These are phyloP conservation scores for Athetis lepigone DNA, from an alignment of 2,888 invertebrate genomes.

Conservation along the genomic window DNA sequence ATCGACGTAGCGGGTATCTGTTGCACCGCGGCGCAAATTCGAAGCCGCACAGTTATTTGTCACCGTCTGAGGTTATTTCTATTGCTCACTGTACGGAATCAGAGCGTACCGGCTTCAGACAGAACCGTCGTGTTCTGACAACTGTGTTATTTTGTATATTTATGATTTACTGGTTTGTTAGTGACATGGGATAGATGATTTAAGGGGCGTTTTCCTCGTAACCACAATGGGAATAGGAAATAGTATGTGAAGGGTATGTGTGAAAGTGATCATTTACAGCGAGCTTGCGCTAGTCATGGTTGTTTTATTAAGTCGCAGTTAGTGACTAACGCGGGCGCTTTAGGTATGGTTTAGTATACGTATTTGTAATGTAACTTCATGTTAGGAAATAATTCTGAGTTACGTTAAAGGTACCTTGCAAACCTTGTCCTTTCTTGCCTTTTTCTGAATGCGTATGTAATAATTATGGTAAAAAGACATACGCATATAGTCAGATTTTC, in stretches of 20 bases:
- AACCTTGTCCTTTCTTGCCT: too few relatives aligned
- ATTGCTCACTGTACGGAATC: slow-evolving; percentile 70
- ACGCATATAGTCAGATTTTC: too few relatives aligned
- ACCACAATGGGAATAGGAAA: slow-evolving; percentile 43
- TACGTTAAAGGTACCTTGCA: too few relatives aligned
- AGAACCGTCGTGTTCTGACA: slow-evolving; percentile 63
- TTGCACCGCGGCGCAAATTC: slow-evolving; percentile 66
- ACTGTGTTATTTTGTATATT: slow-evolving; percentile 64
- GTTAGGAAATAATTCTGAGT: too few relatives aligned
- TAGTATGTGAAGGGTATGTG: slow-evolving; percentile 31
- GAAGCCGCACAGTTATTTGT: slow-evolving; percentile 73
- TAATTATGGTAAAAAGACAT: too few relatives aligned
- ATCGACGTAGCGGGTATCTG: slow-evolving; percentile 58
- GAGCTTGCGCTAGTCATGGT: not conserved
- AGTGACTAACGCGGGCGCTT: not conserved
- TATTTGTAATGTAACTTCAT: not conserved
- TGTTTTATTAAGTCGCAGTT: not conserved
- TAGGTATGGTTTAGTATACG: too few relatives aligned
- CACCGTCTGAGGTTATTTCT: slow-evolving; percentile 75
- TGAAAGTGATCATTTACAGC: slow-evolving; percentile 8
- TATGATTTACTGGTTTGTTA: slow-evolving; percentile 61
- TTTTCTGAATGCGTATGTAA: too few relatives aligned
- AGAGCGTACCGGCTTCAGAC: slow-evolving; percentile 67
- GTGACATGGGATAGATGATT: slow-evolving; percentile 60
- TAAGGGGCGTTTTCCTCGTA: slow-evolving; percentile 40